Evolutionary conservation across 2,797 vertebrate species (phyloP).

Genomic region (Lerista edwardsae): DNA sequence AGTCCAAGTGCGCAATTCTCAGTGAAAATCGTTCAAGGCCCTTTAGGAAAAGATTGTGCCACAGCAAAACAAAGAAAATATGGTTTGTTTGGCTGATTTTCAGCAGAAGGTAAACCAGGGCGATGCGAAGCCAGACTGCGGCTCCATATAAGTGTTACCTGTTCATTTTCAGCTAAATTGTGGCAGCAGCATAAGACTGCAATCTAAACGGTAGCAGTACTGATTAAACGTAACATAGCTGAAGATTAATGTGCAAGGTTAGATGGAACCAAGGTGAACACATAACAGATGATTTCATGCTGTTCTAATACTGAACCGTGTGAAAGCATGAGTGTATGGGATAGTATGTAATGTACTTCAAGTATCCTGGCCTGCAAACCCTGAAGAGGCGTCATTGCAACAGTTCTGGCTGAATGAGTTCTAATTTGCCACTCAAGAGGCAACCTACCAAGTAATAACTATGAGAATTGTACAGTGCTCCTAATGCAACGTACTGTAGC

Average conservation of each 20-base stretch:
- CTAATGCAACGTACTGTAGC: conserved; percentile 51
- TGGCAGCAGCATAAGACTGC: conserved; percentile 21
- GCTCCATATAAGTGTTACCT: conserved; percentile 18
- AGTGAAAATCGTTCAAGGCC: not conserved
- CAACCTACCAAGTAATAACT: conserved; percentile 74
- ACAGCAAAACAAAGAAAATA: not conserved
- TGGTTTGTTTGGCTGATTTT: not conserved
- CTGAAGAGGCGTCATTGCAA: conserved; percentile 62
- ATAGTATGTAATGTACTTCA: conserved; percentile 65
- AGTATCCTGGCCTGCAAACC: conserved; percentile 60
- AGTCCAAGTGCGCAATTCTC: not conserved
- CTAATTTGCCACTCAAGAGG: conserved; percentile 74
- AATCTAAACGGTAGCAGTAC: conserved; percentile 56
- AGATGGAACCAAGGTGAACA: conserved; percentile 65
- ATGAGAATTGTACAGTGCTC: conserved; percentile 68
- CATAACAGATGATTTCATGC: conserved; percentile 66
- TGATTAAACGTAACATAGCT: conserved; percentile 65
- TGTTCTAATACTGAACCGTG: conserved; percentile 70
- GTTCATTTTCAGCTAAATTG: conserved; percentile 36
- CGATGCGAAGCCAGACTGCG: not conserved
- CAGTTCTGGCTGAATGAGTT: conserved; percentile 67
- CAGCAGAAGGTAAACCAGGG: not conserved
- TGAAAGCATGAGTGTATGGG: conserved; percentile 61
- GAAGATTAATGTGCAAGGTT: conserved; percentile 53
- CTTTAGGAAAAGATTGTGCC: not conserved